Conservation (phyloP, 2,113 vertebrate genomes). For the Lepus timidus region DNA sequence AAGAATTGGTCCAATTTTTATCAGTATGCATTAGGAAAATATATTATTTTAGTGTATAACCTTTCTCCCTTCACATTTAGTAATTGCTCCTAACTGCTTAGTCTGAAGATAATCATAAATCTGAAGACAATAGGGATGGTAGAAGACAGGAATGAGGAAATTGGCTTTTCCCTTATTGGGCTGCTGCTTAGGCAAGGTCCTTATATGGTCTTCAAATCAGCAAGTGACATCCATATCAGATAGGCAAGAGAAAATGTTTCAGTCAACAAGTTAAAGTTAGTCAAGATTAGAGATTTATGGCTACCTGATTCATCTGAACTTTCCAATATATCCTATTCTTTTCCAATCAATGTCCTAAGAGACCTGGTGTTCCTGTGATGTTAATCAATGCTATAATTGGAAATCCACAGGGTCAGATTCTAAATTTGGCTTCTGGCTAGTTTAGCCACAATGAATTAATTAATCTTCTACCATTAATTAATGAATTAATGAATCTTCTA, state of each 20-base stretch:
- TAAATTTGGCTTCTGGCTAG: not conserved
- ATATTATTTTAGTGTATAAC: not conserved
- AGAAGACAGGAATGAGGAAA: not conserved
- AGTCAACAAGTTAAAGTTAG: not conserved
- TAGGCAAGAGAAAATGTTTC: not conserved
- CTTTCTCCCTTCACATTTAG: not conserved
- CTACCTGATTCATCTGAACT: not conserved
- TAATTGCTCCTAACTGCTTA: not conserved
- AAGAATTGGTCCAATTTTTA: not conserved
- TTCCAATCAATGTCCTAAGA: not conserved
- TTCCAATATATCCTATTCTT: not conserved
- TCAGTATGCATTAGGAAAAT: not conserved
- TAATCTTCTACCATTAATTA: not conserved
- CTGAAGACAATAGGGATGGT: not conserved
- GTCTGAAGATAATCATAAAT: not conserved
- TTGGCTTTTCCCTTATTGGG: not conserved
- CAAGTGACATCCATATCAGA: not conserved
- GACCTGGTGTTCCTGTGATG: not conserved
- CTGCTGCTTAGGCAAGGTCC: not conserved
- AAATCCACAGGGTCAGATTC: not conserved
- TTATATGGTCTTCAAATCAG: not conserved
- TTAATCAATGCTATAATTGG: not conserved
- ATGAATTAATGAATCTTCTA: not conserved
- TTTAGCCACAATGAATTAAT: not conserved
- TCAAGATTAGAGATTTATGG: not conserved